Evolutionary conservation across 2,888 invertebrate species (phyloP).

Genomic region (Drosophila conformis): DNA sequence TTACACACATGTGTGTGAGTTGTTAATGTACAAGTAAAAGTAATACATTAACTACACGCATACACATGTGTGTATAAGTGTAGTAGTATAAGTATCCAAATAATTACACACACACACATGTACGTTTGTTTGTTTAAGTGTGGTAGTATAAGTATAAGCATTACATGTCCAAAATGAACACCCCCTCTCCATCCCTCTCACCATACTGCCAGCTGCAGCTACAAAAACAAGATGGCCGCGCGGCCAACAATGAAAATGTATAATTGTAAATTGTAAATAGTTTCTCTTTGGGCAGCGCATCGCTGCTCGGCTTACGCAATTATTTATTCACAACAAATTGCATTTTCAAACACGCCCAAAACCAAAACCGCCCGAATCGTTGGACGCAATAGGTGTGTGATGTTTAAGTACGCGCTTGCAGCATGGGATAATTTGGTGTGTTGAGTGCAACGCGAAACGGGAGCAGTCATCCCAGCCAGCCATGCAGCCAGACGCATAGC

Average conservation of each 20-base stretch:
- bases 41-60: not conserved
- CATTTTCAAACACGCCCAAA: slow-evolving; percentile 16
- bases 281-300: not conserved
- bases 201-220: not conserved
- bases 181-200: not conserved
- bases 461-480: not conserved
- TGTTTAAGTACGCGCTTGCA: not conserved
- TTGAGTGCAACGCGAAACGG: slow-evolving; percentile 4
- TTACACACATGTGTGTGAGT: not conserved
- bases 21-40: not conserved
- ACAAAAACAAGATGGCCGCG: slow-evolving; percentile 15
- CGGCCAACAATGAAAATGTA: slow-evolving; percentile 13
- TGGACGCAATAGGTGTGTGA: not conserved
- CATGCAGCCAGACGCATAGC: not conserved
- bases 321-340: slow-evolving; percentile 51
- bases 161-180: not conserved
- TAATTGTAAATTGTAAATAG: slow-evolving; percentile 9
- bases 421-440: slow-evolving; percentile 2
- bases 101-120: no score
- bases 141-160: not conserved
- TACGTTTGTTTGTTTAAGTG: not conserved
- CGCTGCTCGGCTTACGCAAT: slow-evolving; percentile 18
- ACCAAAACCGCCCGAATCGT: not conserved
- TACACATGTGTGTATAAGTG: not conserved
- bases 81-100: no score